Evolutionary conservation across 2,888 invertebrate genomes (phyloP), one percentile per base, ranked within the genome.

Genomic region (Eupithecia insigniata): DNA sequence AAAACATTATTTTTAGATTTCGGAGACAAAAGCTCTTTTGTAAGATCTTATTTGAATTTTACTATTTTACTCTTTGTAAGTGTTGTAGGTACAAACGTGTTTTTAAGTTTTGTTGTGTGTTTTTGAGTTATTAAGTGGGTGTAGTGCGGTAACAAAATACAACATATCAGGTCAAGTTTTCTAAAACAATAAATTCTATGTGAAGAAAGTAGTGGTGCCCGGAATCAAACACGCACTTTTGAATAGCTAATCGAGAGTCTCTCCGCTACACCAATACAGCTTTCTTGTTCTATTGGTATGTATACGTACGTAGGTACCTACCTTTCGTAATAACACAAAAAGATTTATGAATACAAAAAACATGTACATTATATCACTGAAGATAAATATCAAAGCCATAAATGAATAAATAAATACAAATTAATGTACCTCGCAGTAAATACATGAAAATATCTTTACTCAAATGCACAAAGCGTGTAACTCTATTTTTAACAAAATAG

Each of bases 401-500:
- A 77, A 78, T 80, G 77, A 68, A 78, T 83, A 79, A 78, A 76
- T 76, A 76, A 77, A 76, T 70, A 71, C 22, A 46, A 32, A 43
- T 43, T n/a, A 55, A 60, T 67, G 55, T 55, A 60, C 26, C 12
- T 75, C 78, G 70, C 74, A 66, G 28, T 58, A 32, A 18, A 76
- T 78, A 75, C 39, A 39, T 36, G 30, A 70, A 64, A 26, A 67
- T 68, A 70, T 69, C 73, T 62, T 28, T 62, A 51, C 12, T 8
- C 26, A 1, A 62, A 69, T 55, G 18, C 22, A 69, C 68, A 69
- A 72, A 71, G 58, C 22, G 1, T 39, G n/a, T 69, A 75, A 70
- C 76, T 73, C 67, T 70, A 67, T 26, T 46, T 60, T 32, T 51
- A 32, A 28, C 22, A 55, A 70, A 68, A 61, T 68, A 70, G 32